Evolutionary conservation across 2,888 invertebrate genomes (phyloP), one percentile per base, ranked within the genome.

Genomic region (Lamellibrachia satsuma): DNA sequence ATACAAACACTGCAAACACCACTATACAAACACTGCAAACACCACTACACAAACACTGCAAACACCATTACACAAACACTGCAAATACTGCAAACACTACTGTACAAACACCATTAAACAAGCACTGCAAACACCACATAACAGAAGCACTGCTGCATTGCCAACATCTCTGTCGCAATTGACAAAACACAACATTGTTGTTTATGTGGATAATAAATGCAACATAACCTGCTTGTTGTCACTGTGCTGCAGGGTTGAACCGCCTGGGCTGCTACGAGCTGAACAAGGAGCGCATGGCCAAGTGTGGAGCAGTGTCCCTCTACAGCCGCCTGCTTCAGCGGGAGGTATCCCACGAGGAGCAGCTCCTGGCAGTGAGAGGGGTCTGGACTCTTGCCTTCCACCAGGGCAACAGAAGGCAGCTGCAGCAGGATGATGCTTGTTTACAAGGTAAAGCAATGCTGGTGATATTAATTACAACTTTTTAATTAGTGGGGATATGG

Each of bases 361-460:
- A 95, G 55, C 94, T 95, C 57, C 90, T 95, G 52, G 95, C 95
- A 7, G 94, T 95, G 27, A 94, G 93, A 92, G 95, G 95, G 7
- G 90, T 96, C 6, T 96, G 96, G 96, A 94, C 95, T 15, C 93
- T 96, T n/a, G 95, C 95, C 39, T 96, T 95, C 92, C 94, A 94
- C 93, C 92, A 94, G 7, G 94, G 94, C 60, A 95, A 95, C 92
- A 95, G 94, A 92, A 60, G 93, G 7, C 93, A 93, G 52, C 95
- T 96, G 91, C 93, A 93, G 90, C 93, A 94, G 52, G 95, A 95
- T 52, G 93, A 94, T 7, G 94, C 94, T 1, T 95, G 95, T 92
- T 93, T 95, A 75, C 94, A 95, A 94, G 95, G 96, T 95, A 94
- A 92, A 15, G n/a, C 75, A 75, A 22, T 75, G 75, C 75, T 15